A percentile compares a stretch with the other conserved stretches of the same genome.
Conservation (phyloP, 2,888 invertebrate species). For the Noctua pronuba region DNA sequence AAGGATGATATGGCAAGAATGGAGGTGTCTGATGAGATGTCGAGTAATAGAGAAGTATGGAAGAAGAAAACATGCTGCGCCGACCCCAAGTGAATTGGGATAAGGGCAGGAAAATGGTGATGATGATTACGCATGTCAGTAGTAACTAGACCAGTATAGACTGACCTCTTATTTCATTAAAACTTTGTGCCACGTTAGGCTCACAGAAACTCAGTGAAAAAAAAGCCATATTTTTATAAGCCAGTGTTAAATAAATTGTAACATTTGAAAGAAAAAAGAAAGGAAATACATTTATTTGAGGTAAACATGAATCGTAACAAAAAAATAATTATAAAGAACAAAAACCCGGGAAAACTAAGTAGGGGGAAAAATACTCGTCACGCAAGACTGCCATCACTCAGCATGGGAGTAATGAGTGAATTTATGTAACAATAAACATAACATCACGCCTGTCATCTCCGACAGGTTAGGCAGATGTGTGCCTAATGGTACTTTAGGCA, state of each 20-base stretch:
- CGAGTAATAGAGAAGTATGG: too few species aligned
- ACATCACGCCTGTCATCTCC: too few species aligned
- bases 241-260: neutral
- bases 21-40: too few species aligned
- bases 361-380: neutral
- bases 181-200: neutral
- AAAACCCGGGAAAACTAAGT: neutral
- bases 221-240: neutral
- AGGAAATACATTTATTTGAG: neutral
- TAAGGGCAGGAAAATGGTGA: too few species aligned
- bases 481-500: too few species aligned
- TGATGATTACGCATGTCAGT: neutral
- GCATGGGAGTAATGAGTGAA: too few species aligned
- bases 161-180: neutral
- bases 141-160: neutral
- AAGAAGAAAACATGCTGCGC: too few species aligned
- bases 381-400: conserved; percentile 4
- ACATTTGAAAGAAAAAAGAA: neutral
- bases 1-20: too few species aligned
- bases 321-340: neutral
- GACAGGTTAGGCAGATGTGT: too few species aligned
- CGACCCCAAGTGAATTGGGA: too few species aligned
- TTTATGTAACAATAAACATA: too few species aligned
- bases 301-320: neutral
- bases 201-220: too few species aligned